phyloP scores from a whole-genome alignment of 2,797 vertebrate genomes.

The Apodemus agrarius region DNA sequence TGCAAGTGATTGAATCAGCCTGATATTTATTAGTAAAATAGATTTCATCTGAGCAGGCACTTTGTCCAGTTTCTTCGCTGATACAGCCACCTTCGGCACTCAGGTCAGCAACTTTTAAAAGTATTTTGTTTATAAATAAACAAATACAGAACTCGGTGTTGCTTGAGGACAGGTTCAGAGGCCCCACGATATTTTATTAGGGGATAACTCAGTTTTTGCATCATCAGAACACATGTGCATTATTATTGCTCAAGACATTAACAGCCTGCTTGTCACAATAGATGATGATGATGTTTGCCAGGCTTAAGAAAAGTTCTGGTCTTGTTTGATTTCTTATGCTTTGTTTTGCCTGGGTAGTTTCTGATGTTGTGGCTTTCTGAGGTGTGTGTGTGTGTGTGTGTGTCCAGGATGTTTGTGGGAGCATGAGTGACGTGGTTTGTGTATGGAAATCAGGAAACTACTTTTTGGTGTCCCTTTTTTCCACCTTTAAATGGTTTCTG shows the following conservation, averaged over 20 bases:
- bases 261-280: neutral
- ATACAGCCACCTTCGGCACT: neutral
- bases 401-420: neutral
- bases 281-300: neutral
- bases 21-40: conserved; percentile 46
- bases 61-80: neutral
- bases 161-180: neutral
- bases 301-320: neutral
- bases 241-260: neutral
- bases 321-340: neutral
- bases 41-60: neutral
- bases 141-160: neutral
- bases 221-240: neutral
- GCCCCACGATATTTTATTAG: neutral
- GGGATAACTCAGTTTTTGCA: neutral
- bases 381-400: neutral
- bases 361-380: neutral
- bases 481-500: neutral
- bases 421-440: neutral
- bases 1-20: neutral
- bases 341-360: neutral
- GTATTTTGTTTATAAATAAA: conserved; percentile 41
- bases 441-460: neutral
- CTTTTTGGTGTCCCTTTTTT: neutral
- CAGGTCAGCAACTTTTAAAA: neutral